Evolutionary conservation across 2,797 vertebrate species (phyloP), one percentile per base, ranked within the genome.

Genomic region (Antennarius maculatus): DNA sequence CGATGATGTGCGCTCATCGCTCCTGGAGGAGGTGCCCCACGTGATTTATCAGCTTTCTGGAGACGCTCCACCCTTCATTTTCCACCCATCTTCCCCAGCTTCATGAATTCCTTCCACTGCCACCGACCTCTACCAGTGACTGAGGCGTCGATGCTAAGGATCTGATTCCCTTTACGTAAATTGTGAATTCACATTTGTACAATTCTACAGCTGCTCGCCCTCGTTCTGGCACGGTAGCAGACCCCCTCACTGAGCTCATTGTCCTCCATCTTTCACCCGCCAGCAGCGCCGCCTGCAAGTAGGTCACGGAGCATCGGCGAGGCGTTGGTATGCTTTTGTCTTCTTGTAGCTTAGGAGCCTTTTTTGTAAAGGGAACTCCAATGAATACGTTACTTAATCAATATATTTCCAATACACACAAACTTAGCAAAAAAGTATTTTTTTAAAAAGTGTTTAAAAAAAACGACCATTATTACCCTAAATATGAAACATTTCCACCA

Each of bases 291-390:
- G 14, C 27, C 16, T 68, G 54, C 42, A 66, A 61, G 54, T 61
- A 54, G 75, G 72, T 77, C 71, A 75, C 17, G 2, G 54, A 55
- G 28, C 17, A 48, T 3, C 7, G 48, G 23, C 14, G 54, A 49
- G 14, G 3, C 57, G 39, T 58, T 61, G 2, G 60, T 64, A 74
- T 57, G 54, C 23, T 42, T 64, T 43, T 41, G 15, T 66, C 23
- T 31, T 55, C 34, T 52, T 6, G 13, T 41, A 41, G 39, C 39
- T 13, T 41, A 3, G 1, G 39, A 41, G 39, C 3, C 39, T 2
- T 41, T 41, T 41, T 41, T 11, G 3, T 6, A 13, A 41, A 41
- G 39, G 12, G 3, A 12, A 41, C 13, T 41, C 13, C 13, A 41
- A 11, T 41, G 39, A 11, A 7, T 11, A 9, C 2, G 39, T 41